Evolutionary conservation across 2,797 vertebrate genomes (phyloP).

Genomic region (Scomberomorus guttatus): DNA sequence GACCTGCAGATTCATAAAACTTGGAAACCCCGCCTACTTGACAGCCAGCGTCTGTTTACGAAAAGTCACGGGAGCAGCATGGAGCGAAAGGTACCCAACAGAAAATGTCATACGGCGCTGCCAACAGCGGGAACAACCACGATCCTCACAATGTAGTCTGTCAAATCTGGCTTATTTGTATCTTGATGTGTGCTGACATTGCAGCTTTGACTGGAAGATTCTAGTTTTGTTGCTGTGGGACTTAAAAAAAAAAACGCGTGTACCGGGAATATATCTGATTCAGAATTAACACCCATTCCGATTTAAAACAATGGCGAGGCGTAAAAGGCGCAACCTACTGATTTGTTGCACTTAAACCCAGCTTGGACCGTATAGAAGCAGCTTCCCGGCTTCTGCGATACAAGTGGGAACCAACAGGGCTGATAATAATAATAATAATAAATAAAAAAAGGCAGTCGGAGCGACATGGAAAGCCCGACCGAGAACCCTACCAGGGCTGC

Average conservation of each 20-base stretch:
- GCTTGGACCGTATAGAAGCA: constrained; percentile 27
- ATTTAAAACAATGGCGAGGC: constrained; percentile 79
- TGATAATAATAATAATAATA: neutral
- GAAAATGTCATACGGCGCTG: constrained; percentile 46
- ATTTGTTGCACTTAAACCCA: constrained; percentile 61
- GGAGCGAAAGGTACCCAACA: constrained; percentile 47
- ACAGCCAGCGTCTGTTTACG: constrained; percentile 80
- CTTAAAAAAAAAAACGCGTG: constrained; percentile 25
- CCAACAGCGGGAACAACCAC: constrained; percentile 30
- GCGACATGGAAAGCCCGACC: constrained; percentile 86
- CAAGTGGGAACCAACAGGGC: constrained; percentile 28
- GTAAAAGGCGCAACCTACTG: constrained; percentile 69
- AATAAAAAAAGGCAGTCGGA: constrained; percentile 1
- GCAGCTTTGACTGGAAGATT: constrained; percentile 30
- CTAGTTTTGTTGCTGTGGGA: constrained; percentile 19
- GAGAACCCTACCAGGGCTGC: constrained; percentile 92
- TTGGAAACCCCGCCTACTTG: constrained; percentile 78
- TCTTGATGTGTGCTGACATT: constrained; percentile 24
- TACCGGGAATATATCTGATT: constrained; percentile 20
- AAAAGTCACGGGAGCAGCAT: constrained; percentile 81
- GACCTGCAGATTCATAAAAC: constrained; percentile 81
- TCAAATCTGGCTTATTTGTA: constrained; percentile 8
- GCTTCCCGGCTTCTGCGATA: constrained; percentile 34
- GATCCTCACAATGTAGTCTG: neutral
- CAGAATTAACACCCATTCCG: constrained; percentile 13